Percentiles rank a stretch among this genome's conserved stretches.
Evolutionary conservation across 2,113 vertebrate genomes (phyloP).

Genomic region (Corythoichthys haematopterus): DNA sequence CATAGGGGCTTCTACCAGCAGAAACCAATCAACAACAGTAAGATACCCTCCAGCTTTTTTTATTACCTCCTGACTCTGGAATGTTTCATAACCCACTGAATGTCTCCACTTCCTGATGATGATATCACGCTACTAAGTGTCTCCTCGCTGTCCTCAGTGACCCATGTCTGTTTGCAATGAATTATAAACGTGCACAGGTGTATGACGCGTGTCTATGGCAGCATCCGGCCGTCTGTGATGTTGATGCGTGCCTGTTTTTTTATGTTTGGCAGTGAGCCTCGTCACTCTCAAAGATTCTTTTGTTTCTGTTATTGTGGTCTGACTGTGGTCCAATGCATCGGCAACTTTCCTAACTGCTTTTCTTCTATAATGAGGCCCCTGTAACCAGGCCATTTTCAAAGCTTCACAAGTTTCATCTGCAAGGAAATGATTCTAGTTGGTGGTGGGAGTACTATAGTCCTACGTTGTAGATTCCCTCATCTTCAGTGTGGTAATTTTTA

Average conservation of each 20-base stretch:
- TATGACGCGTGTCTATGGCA: slow-evolving; percentile 42
- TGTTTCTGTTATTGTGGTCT: slow-evolving; percentile 33
- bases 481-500: slow-evolving; percentile 3
- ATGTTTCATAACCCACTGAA: slow-evolving; percentile 62
- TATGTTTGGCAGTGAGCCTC: slow-evolving; percentile 23
- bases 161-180: slow-evolving; percentile 51
- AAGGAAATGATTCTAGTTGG: background rate
- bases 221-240: slow-evolving; percentile 11
- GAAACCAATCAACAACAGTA: slow-evolving; percentile 83
- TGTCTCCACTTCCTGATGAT: slow-evolving; percentile 52
- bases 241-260: slow-evolving; percentile 11
- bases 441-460: slow-evolving; percentile 20
- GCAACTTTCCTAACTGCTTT: slow-evolving; percentile 44
- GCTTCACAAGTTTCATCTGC: slow-evolving; percentile 5
- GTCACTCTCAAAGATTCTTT: slow-evolving; percentile 30
- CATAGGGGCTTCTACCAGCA: slow-evolving; percentile 65
- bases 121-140: slow-evolving; percentile 65
- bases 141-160: slow-evolving; percentile 35
- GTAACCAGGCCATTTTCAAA: background rate
- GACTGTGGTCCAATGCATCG: slow-evolving; percentile 62
- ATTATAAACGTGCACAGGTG: slow-evolving; percentile 38
- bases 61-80: slow-evolving; percentile 35
- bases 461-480: background rate
- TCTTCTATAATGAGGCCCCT: slow-evolving; percentile 34
- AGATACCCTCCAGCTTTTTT: slow-evolving; percentile 49